Evolutionary conservation across 2,113 vertebrate genomes (phyloP).

Genomic region (Sula dactylatra): DNA sequence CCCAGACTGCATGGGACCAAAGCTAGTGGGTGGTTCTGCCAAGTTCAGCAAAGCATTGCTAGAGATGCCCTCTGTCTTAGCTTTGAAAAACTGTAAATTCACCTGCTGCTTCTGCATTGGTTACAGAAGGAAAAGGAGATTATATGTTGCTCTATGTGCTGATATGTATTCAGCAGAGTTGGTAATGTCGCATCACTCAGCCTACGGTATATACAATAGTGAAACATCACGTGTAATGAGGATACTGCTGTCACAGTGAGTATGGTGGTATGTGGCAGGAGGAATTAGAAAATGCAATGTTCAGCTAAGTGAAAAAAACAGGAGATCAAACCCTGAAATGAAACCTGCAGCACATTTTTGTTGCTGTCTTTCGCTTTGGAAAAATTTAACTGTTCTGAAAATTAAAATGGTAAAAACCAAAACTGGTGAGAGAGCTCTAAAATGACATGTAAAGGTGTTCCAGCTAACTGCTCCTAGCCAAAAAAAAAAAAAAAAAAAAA

Average conservation of each 20-base stretch:
- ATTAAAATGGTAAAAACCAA: background rate
- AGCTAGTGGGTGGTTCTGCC: background rate
- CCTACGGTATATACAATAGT: background rate
- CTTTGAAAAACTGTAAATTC: background rate
- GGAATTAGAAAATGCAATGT: background rate
- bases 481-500: background rate
- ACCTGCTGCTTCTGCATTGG: background rate
- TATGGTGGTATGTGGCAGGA: background rate
- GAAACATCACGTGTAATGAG: background rate
- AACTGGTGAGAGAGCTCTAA: background rate
- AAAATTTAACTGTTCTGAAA: background rate
- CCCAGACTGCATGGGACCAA: background rate
- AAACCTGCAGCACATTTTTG: background rate
- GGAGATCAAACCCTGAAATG: background rate
- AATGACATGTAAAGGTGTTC: background rate
- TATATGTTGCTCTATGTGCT: background rate
- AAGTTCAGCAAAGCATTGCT: background rate
- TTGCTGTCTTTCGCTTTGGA: background rate
- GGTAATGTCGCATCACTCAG: background rate
- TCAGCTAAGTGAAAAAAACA: background rate
- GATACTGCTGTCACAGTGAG: background rate
- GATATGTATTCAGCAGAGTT: background rate
- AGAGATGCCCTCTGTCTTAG: background rate
- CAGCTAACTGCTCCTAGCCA: background rate
- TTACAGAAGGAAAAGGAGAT: background rate